Base-by-base conservation (phyloP, 1,140 invertebrate genomes). In the Sycophaga agraensis region DNA sequence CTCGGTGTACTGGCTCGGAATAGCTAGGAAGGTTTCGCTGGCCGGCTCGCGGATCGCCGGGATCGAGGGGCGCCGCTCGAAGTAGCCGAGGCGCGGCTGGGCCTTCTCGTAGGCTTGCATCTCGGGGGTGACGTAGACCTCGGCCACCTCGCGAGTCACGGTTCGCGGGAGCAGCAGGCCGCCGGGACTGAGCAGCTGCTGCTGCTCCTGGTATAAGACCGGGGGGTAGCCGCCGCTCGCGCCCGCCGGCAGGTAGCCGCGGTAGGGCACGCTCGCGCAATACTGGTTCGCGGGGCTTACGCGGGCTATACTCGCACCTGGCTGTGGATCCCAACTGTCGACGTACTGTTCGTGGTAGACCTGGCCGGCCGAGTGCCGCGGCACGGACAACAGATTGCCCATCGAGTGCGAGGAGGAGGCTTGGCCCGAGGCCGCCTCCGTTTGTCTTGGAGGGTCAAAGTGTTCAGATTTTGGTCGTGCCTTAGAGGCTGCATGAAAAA, bases 391-490 rank as follows among this genome's bases (percentile, higher is more conserved):
- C 40, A 81, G 69, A 68, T 81, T 79, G 65, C 78, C 78, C 77
- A 80, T 75, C 45, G 79, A 80, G 50, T 77, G 73, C 26, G 79
- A 80, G 21, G 77, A 75, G 8, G 78, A 72, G n/a, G 42, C 19
- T 16, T 57, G 53, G 16, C 34, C 17, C 16, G 58, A 31, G 53
- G 67, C 71, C 64, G 63, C 67, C 51, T 71, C 72, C 51, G 59
- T 50, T 67, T 66, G 49, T 70, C 69, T 67, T 8, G 72, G 57
- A 21, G 72, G 69, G 28, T 80, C 78, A 72, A 78, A 76, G 57
- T 76, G 74, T 66, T 80, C 79, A 66, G 78, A 80, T 66, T 75
- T 80, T 59, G 78, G 78, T 51, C 79, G 73, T 59, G 70, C 59
- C 69, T 79, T 80, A 78, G 74, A 70, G 62, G 70, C 78, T 80